phyloP scores from a whole-genome alignment of 2,888 invertebrate genomes.

The Drymonia ruficornis region DNA sequence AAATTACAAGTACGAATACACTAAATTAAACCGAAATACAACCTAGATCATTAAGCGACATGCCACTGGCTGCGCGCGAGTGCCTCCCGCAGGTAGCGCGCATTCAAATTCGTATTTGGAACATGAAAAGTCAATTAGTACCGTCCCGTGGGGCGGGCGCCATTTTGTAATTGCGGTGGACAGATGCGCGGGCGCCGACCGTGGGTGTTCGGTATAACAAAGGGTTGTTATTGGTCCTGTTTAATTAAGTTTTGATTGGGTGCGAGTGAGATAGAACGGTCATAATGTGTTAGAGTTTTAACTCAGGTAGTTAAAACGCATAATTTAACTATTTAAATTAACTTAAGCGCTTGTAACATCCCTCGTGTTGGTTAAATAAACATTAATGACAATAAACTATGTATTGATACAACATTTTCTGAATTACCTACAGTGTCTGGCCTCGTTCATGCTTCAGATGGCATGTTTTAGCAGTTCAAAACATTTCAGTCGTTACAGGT shows the following conservation, averaged over 20 bases:
- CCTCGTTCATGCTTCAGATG: no score
- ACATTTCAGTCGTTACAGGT: no score
- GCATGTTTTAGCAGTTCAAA: no score
- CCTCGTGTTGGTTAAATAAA: no score
- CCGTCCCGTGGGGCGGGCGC: conserved; percentile 60
- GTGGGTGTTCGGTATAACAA: conserved; percentile 51
- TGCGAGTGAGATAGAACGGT: conserved; percentile 16
- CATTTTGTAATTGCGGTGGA: conserved; percentile 74
- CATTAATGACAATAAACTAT: no score
- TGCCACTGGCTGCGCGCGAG: conserved; percentile 38
- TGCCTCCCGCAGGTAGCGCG: conserved; percentile 49
- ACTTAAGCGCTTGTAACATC: no score
- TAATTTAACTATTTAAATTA: no score
- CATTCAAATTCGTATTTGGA: conserved; percentile 56
- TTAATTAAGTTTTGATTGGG: conserved; percentile 46
- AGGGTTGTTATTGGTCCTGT: conserved; percentile 37
- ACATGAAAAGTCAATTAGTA: conserved; percentile 85
- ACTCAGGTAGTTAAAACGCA: no score
- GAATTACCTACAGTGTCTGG: no score
- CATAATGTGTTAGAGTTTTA: background rate
- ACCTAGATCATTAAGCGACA: conserved; percentile 47
- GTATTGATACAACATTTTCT: no score
- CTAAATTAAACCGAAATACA: conserved; percentile 32
- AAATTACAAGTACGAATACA: conserved; percentile 2
- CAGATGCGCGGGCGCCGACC: conserved; percentile 70